These are phyloP conservation scores for Zaprionus kolodkinae DNA, from an alignment of 1,140 invertebrate genomes.

Conservation along the genomic window DNA sequence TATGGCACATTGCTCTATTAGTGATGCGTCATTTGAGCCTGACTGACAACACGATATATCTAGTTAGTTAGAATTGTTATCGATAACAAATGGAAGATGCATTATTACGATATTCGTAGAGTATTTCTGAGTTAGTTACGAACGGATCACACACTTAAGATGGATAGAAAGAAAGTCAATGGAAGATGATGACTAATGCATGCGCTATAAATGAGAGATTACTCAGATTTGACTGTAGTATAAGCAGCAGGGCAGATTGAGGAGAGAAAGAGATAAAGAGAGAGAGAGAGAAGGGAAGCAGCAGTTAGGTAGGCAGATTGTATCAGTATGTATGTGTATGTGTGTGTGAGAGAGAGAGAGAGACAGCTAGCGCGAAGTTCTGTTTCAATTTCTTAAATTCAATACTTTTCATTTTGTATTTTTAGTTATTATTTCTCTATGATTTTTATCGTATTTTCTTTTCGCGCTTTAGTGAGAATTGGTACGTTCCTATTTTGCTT, in stretches of 20 bases:
- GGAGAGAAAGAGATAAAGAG: background rate
- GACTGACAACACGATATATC: background rate
- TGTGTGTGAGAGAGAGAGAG: constrained; percentile 21
- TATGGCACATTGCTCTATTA: background rate
- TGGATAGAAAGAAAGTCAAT: background rate
- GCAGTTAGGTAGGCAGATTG: constrained; percentile 22
- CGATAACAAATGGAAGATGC: constrained; percentile 1
- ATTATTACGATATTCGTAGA: background rate
- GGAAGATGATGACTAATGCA: constrained; percentile 13
- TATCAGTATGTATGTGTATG: constrained; percentile 27
- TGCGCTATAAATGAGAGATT: constrained; percentile 1
- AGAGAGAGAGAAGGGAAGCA: constrained; percentile 5
- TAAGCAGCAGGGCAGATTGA: constrained; percentile 3
- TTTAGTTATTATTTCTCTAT: constrained; percentile 15
- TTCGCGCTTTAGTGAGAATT: constrained; percentile 67
- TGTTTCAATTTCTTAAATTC: constrained; percentile 7
- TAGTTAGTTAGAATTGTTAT: background rate
- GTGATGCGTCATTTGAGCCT: background rate
- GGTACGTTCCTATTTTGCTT: constrained; percentile 84
- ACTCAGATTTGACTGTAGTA: constrained; percentile 2
- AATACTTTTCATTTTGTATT: constrained; percentile 13
- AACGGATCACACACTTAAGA: background rate
- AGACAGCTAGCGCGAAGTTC: constrained; percentile 51
- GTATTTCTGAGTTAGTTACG: constrained; percentile 1
- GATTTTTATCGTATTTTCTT: constrained; percentile 14